These are phyloP conservation scores for Platycheirus albimanus DNA, from an alignment of 2,888 invertebrate genomes.

Conservation along the genomic window DNA sequence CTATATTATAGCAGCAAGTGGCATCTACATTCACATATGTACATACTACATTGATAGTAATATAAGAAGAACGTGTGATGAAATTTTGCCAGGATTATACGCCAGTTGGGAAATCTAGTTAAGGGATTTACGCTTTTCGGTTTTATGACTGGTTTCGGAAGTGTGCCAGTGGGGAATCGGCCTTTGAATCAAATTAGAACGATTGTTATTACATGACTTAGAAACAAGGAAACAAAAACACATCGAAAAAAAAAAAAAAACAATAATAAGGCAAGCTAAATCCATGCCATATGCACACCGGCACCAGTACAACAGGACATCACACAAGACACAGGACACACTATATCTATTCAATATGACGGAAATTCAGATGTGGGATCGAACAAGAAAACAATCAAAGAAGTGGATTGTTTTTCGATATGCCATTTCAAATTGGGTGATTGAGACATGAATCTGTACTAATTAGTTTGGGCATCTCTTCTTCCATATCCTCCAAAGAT, in stretches of 20 bases:
- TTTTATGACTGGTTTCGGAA: slow-evolving; percentile 72
- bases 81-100: slow-evolving; percentile 73
- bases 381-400: slow-evolving; percentile 15
- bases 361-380: background rate
- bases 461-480: slow-evolving; percentile 64
- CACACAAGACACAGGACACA: too few relatives aligned
- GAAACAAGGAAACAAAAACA: slow-evolving; percentile 27
- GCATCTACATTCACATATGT: slow-evolving; percentile 23
- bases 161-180: slow-evolving; percentile 74
- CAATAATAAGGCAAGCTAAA: background rate
- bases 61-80: slow-evolving; percentile 70
- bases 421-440: slow-evolving; percentile 62
- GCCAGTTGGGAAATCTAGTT: slow-evolving; percentile 75
- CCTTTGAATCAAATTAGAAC: slow-evolving; percentile 74
- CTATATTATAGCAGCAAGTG: slow-evolving; percentile 33
- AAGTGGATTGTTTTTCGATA: slow-evolving; percentile 72
- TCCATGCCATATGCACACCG: background rate
- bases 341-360: background rate
- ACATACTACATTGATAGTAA: slow-evolving; percentile 63
- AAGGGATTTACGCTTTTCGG: slow-evolving; percentile 73
- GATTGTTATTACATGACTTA: slow-evolving; percentile 71
- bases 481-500: background rate
- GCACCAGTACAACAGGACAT: slow-evolving; percentile 5
- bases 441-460: slow-evolving; percentile 71
- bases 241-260: slow-evolving; percentile 1